A percentile compares a stretch with the other conserved stretches of the same genome.
These are phyloP conservation scores for Oncorhynchus clarkii DNA, from an alignment of 2,113 vertebrate genomes.

Conservation along the genomic window DNA sequence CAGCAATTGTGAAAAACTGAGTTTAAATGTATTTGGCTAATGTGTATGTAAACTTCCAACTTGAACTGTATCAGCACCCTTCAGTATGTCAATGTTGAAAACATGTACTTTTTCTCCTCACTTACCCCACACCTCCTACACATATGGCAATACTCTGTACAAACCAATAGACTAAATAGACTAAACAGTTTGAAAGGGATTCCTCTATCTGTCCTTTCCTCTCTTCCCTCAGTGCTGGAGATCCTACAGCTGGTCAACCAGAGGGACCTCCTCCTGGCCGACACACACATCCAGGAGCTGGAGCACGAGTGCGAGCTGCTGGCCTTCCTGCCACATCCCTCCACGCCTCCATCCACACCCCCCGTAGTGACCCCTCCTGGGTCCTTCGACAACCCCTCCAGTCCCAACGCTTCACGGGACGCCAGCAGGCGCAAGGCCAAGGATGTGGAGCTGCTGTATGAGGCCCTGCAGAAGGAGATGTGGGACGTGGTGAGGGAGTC, in stretches of 20 bases:
- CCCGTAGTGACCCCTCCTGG: constrained; percentile 27
- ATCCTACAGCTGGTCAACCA: constrained; percentile 87
- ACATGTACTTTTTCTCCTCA: not conserved
- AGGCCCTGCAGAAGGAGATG: constrained; percentile 84
- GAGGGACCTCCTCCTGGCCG: constrained; percentile 81
- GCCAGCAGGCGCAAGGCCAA: constrained; percentile 77
- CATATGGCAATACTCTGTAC: too few species aligned
- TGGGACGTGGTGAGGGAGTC: constrained; percentile 84
- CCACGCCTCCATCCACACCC: constrained; percentile 34
- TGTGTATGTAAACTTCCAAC: too few species aligned
- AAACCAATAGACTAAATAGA: too few species aligned
- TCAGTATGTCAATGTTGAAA: not conserved
- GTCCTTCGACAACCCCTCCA: constrained; percentile 48
- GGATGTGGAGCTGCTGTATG: constrained; percentile 86
- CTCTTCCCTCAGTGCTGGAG: constrained; percentile 76
- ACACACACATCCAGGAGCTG: constrained; percentile 86
- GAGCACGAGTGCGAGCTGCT: constrained; percentile 81
- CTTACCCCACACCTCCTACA: not conserved
- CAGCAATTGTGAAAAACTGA: too few species aligned
- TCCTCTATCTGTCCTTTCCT: too few species aligned
- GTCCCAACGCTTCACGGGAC: constrained; percentile 60
- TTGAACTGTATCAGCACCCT: not conserved
- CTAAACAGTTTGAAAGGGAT: too few species aligned
- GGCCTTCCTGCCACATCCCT: constrained; percentile 47
- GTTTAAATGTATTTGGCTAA: too few species aligned